These are phyloP conservation scores for Eurytoma adleriae DNA, from an alignment of 2,888 invertebrate species.

Conservation along the genomic window DNA sequence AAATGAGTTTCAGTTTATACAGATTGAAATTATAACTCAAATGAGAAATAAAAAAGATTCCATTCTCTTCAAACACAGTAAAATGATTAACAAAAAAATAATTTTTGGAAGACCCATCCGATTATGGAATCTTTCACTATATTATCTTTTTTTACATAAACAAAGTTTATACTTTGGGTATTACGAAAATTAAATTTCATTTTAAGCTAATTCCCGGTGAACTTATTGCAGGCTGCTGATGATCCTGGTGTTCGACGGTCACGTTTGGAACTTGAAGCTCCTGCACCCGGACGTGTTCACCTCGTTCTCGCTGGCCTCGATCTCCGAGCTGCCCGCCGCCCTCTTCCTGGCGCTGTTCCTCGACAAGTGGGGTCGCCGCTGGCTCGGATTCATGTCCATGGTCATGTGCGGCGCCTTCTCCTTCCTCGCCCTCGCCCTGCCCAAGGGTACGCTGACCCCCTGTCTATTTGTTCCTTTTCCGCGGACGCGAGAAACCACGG, in stretches of 20 bases:
- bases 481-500: neutral
- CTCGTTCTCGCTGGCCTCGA: slow-evolving; percentile 89
- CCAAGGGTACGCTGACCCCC: slow-evolving; percentile 79
- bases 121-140: too few species aligned
- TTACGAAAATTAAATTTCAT: too few species aligned
- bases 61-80: too few species aligned
- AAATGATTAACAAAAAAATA: too few species aligned
- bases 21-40: too few species aligned
- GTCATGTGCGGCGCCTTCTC: slow-evolving; percentile 88
- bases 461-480: neutral
- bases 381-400: slow-evolving; percentile 91
- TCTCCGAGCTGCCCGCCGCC: slow-evolving; percentile 91
- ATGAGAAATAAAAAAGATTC: too few species aligned
- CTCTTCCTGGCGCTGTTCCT: slow-evolving; percentile 86
- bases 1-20: too few species aligned
- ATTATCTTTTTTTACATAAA: too few species aligned
- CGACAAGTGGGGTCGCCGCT: slow-evolving; percentile 89
- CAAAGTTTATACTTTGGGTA: too few species aligned
- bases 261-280: slow-evolving; percentile 91
- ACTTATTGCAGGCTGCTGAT: slow-evolving; percentile 83
- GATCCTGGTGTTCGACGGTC: slow-evolving; percentile 90
- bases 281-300: slow-evolving; percentile 88
- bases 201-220: too few species aligned
- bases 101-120: too few species aligned
- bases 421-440: slow-evolving; percentile 85